A percentile compares a stretch with the other conserved stretches of the same genome.
phyloP scores from a whole-genome alignment of 1,140 invertebrate species.

The Drosophila bifasciata region DNA sequence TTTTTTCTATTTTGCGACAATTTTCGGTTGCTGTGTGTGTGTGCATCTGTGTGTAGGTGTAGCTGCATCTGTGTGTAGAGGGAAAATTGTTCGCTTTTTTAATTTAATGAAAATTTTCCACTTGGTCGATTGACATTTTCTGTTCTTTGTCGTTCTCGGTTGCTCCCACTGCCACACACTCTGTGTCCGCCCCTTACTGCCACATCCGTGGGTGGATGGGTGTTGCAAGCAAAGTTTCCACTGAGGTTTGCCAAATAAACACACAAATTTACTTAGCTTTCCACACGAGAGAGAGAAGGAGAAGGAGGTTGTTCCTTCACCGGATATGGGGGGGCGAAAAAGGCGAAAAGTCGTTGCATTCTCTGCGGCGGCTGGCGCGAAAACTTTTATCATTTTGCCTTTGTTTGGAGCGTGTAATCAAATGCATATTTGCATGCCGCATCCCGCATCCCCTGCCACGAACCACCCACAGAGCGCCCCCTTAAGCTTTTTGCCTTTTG shows the following conservation, averaged over 20 bases:
- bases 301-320: constrained; percentile 23
- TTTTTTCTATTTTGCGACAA: constrained; percentile 51
- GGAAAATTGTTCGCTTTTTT: constrained; percentile 80
- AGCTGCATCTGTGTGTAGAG: constrained; percentile 34
- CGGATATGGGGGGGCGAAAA: constrained; percentile 42
- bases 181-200: neutral
- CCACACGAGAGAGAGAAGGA: constrained; percentile 26
- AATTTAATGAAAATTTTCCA: constrained; percentile 84
- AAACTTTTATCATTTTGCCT: constrained; percentile 76
- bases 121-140: constrained; percentile 83
- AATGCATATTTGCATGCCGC: constrained; percentile 81
- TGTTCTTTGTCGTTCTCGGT: constrained; percentile 56
- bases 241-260: constrained; percentile 74
- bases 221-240: constrained; percentile 58
- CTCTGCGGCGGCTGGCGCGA: constrained; percentile 51
- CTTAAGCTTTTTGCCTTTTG: constrained; percentile 66
- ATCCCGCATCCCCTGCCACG: neutral
- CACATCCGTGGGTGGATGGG: constrained; percentile 32
- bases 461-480: neutral
- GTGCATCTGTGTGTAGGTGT: constrained; percentile 30
- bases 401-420: constrained; percentile 80
- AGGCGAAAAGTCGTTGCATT: constrained; percentile 66
- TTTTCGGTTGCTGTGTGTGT: constrained; percentile 29
- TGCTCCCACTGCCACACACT: constrained; percentile 8
- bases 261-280: constrained; percentile 79